Evolutionary conservation across 53 echinoderm and acorn worm species (phyloP), one percentile per base, ranked within the genome.

Genomic region (Holothuria scabra): DNA sequence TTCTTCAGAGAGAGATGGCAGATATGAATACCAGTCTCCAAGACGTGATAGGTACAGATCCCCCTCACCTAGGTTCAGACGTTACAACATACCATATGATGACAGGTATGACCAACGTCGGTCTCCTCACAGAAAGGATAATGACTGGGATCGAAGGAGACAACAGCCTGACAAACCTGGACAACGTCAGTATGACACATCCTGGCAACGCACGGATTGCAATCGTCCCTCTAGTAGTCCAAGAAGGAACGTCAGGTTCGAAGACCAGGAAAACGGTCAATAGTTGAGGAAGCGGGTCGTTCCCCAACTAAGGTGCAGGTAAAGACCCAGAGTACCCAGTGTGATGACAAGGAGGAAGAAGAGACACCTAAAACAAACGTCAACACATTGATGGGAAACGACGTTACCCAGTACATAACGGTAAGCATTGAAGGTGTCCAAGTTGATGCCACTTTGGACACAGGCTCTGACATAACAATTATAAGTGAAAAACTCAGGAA

Each of bases 211-310:
- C 4, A 60, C 60, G 8, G 60, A 60, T 60, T 60, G 4, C 2
- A 4, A 60, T 60, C 24, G 60, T 60, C 60, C 60, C 3, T 60
- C 60, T n/a, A 9, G 60, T n/a, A 60, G 60, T 60, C 60, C 24
- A 60, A 60, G 60, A 9, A 60, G 60, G 8, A 60, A 60, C 60
- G 60, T 60, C 8, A 24, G 60, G 60, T 60, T 60, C 60, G 60
- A 66, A 28, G 67, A 66, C 30, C 67, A 66, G 67, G 67, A 30
- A 66, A 66, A 66, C 67, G 67, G 31, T 1, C 67, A 28, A 66
- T 66, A 66, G 67, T 66, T 66, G 67, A 28, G 26, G 24, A 66
- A 29, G 67, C 67, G 67, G 67, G 67, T 66, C 67, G 31, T 28
- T 66, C 67, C 26, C 67, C 67, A 66, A 66, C 67, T 29, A 66